Percentiles rank a stretch among this genome's conserved stretches.
Conservation (phyloP, 2,888 invertebrate genomes). For the Mactromeris polynyma region DNA sequence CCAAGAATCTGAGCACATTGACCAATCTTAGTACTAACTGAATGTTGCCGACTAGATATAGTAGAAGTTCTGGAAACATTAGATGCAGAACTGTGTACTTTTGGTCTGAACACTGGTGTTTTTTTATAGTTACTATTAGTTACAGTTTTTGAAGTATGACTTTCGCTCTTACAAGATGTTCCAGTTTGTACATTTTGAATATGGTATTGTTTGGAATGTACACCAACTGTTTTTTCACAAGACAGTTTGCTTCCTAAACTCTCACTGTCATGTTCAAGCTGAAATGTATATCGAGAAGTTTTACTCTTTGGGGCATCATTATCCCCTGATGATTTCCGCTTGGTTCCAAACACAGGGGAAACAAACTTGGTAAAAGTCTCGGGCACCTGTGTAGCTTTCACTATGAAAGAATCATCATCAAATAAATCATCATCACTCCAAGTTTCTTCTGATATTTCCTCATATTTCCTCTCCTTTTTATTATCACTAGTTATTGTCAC, state of each 20-base stretch:
- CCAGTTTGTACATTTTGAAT: not conserved
- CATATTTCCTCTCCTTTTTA: not conserved
- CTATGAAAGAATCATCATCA: constrained; percentile 76
- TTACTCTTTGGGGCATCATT: constrained; percentile 51
- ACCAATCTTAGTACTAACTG: not conserved
- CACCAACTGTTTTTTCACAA: not conserved
- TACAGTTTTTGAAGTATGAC: not conserved
- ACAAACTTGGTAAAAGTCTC: constrained; percentile 34
- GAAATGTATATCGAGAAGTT: constrained; percentile 51
- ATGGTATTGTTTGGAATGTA: not conserved
- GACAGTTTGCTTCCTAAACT: not conserved
- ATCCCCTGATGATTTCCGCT: constrained; percentile 54
- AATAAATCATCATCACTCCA: constrained; percentile 82
- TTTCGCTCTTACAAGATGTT: not conserved
- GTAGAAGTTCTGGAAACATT: not conserved
- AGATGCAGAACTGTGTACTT: not conserved
- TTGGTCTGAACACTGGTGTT: not conserved
- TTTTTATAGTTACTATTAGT: not conserved
- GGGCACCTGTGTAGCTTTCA: constrained; percentile 76
- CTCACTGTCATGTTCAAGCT: constrained; percentile 29
- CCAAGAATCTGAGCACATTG: too few species aligned
- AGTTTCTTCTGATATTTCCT: constrained; percentile 36
- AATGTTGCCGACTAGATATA: not conserved
- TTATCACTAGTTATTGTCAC: not conserved
- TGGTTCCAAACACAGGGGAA: constrained; percentile 59